phyloP scores from a whole-genome alignment of 2,888 invertebrate genomes.

The Lacanobia oleracea region DNA sequence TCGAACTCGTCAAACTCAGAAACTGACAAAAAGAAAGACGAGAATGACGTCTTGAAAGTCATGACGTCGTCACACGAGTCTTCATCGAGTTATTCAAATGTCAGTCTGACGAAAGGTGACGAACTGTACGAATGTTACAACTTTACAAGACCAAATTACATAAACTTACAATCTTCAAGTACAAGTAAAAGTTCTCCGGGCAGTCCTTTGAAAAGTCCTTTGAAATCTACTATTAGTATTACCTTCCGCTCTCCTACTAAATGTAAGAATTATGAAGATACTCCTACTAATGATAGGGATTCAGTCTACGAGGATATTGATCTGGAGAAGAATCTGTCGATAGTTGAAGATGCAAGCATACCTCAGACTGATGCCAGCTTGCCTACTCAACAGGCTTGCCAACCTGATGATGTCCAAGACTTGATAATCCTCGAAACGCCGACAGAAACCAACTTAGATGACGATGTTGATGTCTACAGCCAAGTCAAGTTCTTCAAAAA shows the following conservation, averaged over 20 bases:
- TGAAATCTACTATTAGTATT: conserved; percentile 93
- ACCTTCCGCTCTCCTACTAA: conserved; percentile 93
- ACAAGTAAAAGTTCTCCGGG: conserved; percentile 86
- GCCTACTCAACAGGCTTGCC: conserved; percentile 91
- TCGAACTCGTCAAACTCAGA: conserved; percentile 84
- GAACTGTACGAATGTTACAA: conserved; percentile 85
- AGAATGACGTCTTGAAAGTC: conserved; percentile 76
- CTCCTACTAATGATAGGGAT: conserved; percentile 87
- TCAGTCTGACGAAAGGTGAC: conserved; percentile 78
- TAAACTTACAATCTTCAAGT: conserved; percentile 85
- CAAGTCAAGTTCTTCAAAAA: conserved; percentile 94
- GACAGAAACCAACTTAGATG: conserved; percentile 83
- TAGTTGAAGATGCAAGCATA: conserved; percentile 89
- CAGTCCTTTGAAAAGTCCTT: conserved; percentile 89
- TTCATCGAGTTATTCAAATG: conserved; percentile 84
- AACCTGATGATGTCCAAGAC: conserved; percentile 84
- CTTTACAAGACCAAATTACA: conserved; percentile 86
- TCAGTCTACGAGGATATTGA: conserved; percentile 91
- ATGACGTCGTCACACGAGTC: conserved; percentile 89
- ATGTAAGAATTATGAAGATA: conserved; percentile 86
- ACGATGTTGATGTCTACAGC: conserved; percentile 92
- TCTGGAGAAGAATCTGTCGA: conserved; percentile 85
- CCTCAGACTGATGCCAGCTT: conserved; percentile 90
- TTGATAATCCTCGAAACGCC: conserved; percentile 90
- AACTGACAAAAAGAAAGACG: conserved; percentile 68